A percentile compares a stretch with the other conserved stretches of the same genome.
Evolutionary conservation across 2,113 vertebrate species (phyloP).

Genomic region (Struthidea cinerea): DNA sequence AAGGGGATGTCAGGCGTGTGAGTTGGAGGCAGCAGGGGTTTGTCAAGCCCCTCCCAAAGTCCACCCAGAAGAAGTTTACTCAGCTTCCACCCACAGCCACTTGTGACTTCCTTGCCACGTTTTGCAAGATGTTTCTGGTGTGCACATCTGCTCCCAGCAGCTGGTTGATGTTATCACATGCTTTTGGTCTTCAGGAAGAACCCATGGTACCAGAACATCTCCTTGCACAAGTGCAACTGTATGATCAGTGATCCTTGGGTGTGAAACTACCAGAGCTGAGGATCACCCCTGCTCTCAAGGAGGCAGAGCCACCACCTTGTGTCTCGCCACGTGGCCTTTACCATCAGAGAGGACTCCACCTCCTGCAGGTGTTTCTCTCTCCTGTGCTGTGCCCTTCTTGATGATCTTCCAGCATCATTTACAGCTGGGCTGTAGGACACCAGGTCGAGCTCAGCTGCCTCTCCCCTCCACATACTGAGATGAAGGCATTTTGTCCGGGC

Average conservation of each 20-base stretch:
- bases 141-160: background rate
- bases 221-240: background rate
- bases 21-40: background rate
- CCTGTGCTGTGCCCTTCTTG: rapidly evolving
- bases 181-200: background rate
- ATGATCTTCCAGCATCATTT: background rate
- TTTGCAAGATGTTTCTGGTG: background rate
- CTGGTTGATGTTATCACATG: background rate
- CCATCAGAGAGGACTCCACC: background rate
- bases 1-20: rapidly evolving
- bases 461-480: background rate
- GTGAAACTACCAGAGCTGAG: background rate
- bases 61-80: background rate
- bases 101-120: background rate
- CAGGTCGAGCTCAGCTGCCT: background rate
- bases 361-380: background rate
- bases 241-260: background rate
- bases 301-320: background rate
- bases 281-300: background rate
- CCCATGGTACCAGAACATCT: background rate
- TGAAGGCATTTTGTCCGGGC: background rate
- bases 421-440: background rate
- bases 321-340: background rate
- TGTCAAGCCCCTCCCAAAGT: background rate
- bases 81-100: background rate